Base-by-base conservation (phyloP, 2,797 vertebrate genomes). In the Crocidura indochinensis region DNA sequence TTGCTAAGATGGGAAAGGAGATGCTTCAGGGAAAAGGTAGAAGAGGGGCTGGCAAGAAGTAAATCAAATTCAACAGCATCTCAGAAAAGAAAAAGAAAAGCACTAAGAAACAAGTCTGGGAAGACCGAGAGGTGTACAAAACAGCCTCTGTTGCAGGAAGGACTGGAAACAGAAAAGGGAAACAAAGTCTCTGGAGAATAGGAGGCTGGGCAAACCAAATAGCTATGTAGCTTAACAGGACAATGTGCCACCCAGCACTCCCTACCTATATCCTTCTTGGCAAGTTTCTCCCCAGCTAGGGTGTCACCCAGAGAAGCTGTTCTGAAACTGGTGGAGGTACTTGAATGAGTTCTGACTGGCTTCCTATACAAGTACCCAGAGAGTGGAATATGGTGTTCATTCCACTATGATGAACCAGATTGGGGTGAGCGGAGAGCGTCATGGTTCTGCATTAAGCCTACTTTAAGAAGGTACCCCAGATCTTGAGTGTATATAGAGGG, bases 161-260 rank as follows among this genome's bases (percentile, higher is more conserved):
- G 19, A 2, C 8, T 14, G 0, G 31, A 51, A 44, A 38, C 24
- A 62, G 62, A 65, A 0, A 0, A n/a, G 27, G 17, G 74, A 67
- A 77, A 46, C 3, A 8, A 24, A 46, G 8, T 11, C 38, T 82
- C 11, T 31, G 10, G 26, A 29, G 20, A 46, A 84, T 6, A 65
- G 26, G 79, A 64, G 87, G 87, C 38, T 38, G 53, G 44, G 2
- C 51, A 68, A 44, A n/a, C 20, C 6, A 22, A 19, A 7, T 9
- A 26, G 2, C 68, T 86, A 38, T 38, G 38, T 38, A 38, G 38
- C 38, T 79, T 79, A 75, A 79, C 1, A 29, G 53, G 7, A 27
- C 62, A 22, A 44, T 47, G 10, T 27, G 29, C 44, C 17, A 2
- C 71, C 78, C 73, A 15, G 69, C 75, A 74, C 65, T 29, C 51